Conservation (phyloP, 2,888 invertebrate genomes). For the Rhimphoctona megacephalus region DNA sequence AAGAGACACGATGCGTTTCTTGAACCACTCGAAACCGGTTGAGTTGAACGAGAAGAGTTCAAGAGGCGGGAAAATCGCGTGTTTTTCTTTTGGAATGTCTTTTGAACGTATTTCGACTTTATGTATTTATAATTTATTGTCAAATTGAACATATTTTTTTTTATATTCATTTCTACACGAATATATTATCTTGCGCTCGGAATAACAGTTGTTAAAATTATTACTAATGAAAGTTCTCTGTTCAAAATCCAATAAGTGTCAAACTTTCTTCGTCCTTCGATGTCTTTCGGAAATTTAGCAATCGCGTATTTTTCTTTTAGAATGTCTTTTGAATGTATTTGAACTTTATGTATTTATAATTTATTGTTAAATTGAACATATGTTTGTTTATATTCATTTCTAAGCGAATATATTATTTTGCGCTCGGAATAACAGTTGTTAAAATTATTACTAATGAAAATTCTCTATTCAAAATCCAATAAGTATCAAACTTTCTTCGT, state of each 20-base stretch:
- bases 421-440: neutral
- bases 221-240: neutral
- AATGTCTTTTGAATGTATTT: neutral
- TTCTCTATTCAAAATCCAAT: neutral
- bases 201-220: neutral
- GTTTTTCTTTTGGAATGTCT: slow-evolving; percentile 2
- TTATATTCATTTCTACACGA: neutral
- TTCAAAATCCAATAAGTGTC: neutral
- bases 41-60: slow-evolving; percentile 19
- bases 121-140: neutral
- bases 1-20: slow-evolving; percentile 14
- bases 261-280: neutral
- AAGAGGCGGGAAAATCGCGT: slow-evolving; percentile 60
- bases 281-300: neutral
- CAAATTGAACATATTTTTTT: neutral
- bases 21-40: slow-evolving; percentile 55
- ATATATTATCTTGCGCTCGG: neutral
- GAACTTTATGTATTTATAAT: neutral
- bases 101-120: neutral
- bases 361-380: neutral
- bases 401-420: too few relatives aligned
- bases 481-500: neutral
- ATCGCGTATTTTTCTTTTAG: slow-evolving; percentile 34
- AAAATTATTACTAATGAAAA: neutral
- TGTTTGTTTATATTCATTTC: neutral